phyloP scores from a whole-genome alignment of 2,888 invertebrate genomes.

The Drosophila tripunctata region DNA sequence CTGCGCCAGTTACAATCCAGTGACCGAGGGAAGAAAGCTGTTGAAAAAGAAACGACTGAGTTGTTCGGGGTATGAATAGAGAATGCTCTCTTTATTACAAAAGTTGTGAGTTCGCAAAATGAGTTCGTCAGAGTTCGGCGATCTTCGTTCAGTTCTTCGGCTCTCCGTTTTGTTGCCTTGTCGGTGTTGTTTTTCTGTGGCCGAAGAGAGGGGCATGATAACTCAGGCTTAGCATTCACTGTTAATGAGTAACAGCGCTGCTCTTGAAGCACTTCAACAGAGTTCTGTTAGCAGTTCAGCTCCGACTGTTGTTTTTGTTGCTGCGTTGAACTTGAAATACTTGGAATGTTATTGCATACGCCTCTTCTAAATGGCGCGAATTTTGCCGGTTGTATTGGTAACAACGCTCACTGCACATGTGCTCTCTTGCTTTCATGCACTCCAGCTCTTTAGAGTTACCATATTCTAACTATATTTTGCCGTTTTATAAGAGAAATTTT shows the following conservation, averaged over 20 bases:
- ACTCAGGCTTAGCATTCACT: neutral
- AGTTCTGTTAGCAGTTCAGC: neutral
- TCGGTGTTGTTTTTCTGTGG: too few species aligned
- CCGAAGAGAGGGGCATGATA: too few species aligned
- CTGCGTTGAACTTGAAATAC: constrained; percentile 1
- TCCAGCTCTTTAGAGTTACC: neutral
- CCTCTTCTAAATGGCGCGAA: neutral
- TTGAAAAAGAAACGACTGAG: too few species aligned
- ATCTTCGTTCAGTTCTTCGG: too few species aligned
- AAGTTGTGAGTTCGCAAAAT: too few species aligned
- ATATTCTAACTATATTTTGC: neutral
- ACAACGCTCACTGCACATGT: neutral
- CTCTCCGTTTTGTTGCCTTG: too few species aligned
- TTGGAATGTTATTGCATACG: neutral
- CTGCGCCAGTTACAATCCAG: too few species aligned
- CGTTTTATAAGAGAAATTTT: neutral
- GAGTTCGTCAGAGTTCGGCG: too few species aligned
- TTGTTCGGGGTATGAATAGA: too few species aligned
- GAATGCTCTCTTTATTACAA: too few species aligned
- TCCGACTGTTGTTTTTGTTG: neutral
- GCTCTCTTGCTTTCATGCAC: neutral
- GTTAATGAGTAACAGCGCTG: neutral
- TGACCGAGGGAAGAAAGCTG: too few species aligned
- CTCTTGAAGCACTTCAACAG: neutral
- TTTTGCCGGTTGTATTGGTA: neutral